phyloP scores from a whole-genome alignment of 2,888 invertebrate genomes.

The Nymphalis polychloros region DNA sequence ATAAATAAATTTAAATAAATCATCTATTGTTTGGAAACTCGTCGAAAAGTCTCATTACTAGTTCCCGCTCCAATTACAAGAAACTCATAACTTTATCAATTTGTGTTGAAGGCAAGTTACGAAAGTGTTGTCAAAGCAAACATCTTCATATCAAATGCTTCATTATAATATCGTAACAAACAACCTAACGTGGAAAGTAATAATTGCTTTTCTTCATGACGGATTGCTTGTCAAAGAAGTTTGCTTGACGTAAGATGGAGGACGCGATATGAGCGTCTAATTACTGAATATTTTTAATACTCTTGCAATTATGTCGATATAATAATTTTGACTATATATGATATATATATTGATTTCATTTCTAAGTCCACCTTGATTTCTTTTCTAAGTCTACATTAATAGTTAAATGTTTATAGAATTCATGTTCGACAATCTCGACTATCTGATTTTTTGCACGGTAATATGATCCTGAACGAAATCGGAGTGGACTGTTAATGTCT shows the following conservation, averaged over 20 bases:
- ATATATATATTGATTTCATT: too few relatives aligned
- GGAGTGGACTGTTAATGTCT: too few relatives aligned
- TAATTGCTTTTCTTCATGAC: conserved; percentile 52
- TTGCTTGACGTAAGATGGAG: conserved; percentile 38
- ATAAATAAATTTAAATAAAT: too few relatives aligned
- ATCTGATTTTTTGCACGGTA: too few relatives aligned
- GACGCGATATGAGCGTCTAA: conserved; percentile 32
- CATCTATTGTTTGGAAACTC: conserved; percentile 6
- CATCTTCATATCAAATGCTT: conserved; percentile 36
- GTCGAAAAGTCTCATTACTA: conserved; percentile 4
- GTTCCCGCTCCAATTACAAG: background rate
- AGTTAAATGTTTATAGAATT: too few relatives aligned
- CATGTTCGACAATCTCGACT: too few relatives aligned
- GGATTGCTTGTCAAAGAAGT: conserved; percentile 51
- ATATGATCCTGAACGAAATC: too few relatives aligned
- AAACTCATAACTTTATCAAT: conserved; percentile 32
- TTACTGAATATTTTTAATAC: conserved; percentile 26
- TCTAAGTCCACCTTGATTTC: too few relatives aligned
- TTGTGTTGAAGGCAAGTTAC: conserved; percentile 27
- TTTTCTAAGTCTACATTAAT: too few relatives aligned
- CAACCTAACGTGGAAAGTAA: conserved; percentile 38
- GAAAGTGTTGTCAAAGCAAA: conserved; percentile 32
- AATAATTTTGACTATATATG: too few relatives aligned
- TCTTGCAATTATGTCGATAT: background rate
- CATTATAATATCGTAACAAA: conserved; percentile 34